Base-by-base conservation (phyloP, 2,888 invertebrate species). In the Dasypogon diadema region DNA sequence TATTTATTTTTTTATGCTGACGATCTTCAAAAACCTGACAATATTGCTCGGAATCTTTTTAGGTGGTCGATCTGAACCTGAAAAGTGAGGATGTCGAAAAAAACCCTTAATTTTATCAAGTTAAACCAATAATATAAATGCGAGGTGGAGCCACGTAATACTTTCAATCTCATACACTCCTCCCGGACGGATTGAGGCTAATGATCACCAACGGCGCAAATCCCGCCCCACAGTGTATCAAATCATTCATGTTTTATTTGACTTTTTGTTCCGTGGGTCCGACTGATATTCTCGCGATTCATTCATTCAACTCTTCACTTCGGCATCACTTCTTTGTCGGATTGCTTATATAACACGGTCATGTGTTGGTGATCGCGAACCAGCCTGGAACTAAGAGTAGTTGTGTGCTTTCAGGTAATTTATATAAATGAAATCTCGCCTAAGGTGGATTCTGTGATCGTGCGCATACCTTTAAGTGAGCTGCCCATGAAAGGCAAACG, bases 371-470 rank as follows among this genome's bases (percentile, higher is more conserved):
- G 56, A 55, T 22, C 14, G 42, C 37, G 22, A 14, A 24, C 48
- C 14, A 37, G 1, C 14, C 16, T 26, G 48, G n/a, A n/a, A n/a
- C n/a, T n/a, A n/a, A n/a, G n/a, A 73, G 74, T 74, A 46, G 56
- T 42, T 37, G 46, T 37, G 46, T 74, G 26, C 58, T 58, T 48
- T 73, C 70, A 65, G 68, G 72, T 75, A 77, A 77, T 77, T 75
- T 75, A 77, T 77, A 75, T 75, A 77, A 75, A 75, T 77, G 77
- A 70, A 75, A 77, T 75, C 73, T 77, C 58, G 77, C 77, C 77
- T 51, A n/a, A 77, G 75, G 77, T 74, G 75, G 74, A 73, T 75
- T 75, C 21, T 75, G 70, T 74, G 77, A 74, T 77, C 74, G 77
- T 77, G 75, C 75, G 68, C 75, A 75, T 77, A 75, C 75, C 74